Evolutionary conservation across 2,113 vertebrate species (phyloP).

Genomic region (Siniperca knerii): DNA sequence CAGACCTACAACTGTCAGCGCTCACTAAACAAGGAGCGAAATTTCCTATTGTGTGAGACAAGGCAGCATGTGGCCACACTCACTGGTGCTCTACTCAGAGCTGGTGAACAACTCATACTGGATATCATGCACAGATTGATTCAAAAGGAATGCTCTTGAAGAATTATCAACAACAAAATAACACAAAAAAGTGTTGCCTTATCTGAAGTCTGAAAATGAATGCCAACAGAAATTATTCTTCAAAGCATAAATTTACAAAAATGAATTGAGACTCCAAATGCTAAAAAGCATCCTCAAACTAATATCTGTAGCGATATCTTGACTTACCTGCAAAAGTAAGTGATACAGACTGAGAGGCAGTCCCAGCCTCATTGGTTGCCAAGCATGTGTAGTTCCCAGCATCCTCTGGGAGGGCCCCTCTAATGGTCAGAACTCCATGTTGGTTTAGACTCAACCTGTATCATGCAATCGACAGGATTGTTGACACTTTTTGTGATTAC

Average conservation of each 20-base stretch:
- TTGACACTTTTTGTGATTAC: constrained; percentile 51
- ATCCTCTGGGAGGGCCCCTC: constrained; percentile 87
- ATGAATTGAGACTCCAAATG: not conserved
- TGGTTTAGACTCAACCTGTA: constrained; percentile 76
- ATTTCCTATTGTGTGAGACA: constrained; percentile 29
- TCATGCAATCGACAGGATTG: constrained; percentile 41
- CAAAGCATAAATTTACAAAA: not conserved
- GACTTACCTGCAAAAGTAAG: constrained; percentile 83
- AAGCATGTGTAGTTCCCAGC: constrained; percentile 93
- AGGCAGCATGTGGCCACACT: constrained; percentile 25
- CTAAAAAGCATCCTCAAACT: not conserved
- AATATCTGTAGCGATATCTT: not conserved
- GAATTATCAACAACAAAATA: not conserved
- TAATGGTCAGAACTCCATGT: constrained; percentile 87
- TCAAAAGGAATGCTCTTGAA: constrained; percentile 14
- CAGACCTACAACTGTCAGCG: constrained; percentile 48
- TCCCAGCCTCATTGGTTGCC: constrained; percentile 86
- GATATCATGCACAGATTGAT: constrained; percentile 25
- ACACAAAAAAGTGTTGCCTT: too few species aligned
- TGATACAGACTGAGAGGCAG: constrained; percentile 63
- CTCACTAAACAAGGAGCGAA: constrained; percentile 40
- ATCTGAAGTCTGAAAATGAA: not conserved
- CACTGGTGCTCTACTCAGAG: constrained; percentile 1
- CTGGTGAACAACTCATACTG: not conserved
- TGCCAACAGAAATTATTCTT: not conserved